These are phyloP conservation scores for Brachyalestes nurse DNA, from an alignment of 2,797 vertebrate genomes.

Conservation along the genomic window DNA sequence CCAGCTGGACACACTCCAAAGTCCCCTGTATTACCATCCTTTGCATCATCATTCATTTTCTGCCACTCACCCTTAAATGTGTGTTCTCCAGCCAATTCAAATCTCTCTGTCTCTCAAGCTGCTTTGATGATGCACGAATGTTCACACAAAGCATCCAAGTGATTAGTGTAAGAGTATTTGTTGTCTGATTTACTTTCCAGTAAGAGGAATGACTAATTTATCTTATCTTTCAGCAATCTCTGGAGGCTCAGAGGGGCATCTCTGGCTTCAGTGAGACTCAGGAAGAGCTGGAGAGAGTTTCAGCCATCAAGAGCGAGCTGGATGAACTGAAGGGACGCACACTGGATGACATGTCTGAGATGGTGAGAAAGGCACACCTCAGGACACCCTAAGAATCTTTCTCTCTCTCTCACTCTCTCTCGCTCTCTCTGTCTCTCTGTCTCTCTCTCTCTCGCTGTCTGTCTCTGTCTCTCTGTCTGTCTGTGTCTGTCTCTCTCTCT, in stretches of 20 bases:
- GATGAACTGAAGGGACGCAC: slow-evolving; percentile 93
- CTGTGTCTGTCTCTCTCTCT: no score
- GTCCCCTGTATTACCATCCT: neutral
- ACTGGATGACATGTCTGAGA: slow-evolving; percentile 94
- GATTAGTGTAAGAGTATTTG: no score
- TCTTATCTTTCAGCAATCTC: slow-evolving; percentile 78
- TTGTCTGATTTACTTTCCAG: no score
- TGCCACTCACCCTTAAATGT: neutral
- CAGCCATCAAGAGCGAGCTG: slow-evolving; percentile 92
- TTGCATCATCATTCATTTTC: neutral
- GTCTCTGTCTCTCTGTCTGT: no score
- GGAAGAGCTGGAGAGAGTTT: slow-evolving; percentile 93
- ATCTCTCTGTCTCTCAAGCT: neutral
- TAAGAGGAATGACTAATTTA: slow-evolving; percentile 13
- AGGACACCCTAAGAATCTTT: no score
- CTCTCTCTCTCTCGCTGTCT: no score
- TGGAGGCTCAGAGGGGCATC: slow-evolving; percentile 92
- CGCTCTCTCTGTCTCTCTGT: no score
- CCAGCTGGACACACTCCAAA: neutral
- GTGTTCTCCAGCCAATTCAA: neutral
- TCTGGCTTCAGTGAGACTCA: slow-evolving; percentile 94
- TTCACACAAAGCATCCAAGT: no score
- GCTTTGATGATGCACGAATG: neutral
- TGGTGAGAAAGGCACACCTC: slow-evolving; percentile 77
- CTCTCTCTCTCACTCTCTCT: no score